Evolutionary conservation across 2,113 vertebrate genomes (phyloP), one percentile per base, ranked within the genome.

Genomic region (Opisthocomus hoazin): DNA sequence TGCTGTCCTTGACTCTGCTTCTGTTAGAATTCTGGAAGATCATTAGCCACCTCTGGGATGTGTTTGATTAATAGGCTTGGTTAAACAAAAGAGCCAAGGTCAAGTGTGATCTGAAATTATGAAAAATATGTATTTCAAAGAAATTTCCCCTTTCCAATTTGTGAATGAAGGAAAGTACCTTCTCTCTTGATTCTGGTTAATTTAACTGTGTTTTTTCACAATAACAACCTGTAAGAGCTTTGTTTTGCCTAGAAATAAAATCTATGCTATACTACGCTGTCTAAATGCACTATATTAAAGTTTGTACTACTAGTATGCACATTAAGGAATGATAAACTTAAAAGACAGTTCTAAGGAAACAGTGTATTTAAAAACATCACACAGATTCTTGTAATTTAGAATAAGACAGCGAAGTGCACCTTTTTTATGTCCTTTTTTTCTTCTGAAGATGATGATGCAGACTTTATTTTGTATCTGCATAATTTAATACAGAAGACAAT

Each of bases 1-100:
- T 94, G 87, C 91, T 97, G 97, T 97, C 98, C 97, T 98, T 98
- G 98, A 98, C 98, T 98, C 97, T 97, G 94, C 93, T 97, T 97
- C 96, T 95, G 63, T 97, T 97, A 96, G 92, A 97, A 97, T 97
- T 97, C 97, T 97, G 82, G 95, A 95, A 97, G 96, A 97, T 98
- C 96, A 96, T 98, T 98, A 98, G 89, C 90, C 65, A 96, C 96
- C 97, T 97, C 96, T 95, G 97, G 97, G 97, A 98, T 97, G 77
- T 94, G 84, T 95, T 97, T 98, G 98, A 98, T 98, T 98, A 98
- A 98, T 98, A 97, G 94, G 60, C 95, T 97, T 97, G 82, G 92
- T 97, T 97, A 97, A 98, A 98, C 96, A 98, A 97, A 97, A 97
- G 91, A 94, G 66, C 73, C 94, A 95, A 98, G 96, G 97, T 98